Conservation (phyloP, 2,888 invertebrate species). For the Athalia circularis region DNA sequence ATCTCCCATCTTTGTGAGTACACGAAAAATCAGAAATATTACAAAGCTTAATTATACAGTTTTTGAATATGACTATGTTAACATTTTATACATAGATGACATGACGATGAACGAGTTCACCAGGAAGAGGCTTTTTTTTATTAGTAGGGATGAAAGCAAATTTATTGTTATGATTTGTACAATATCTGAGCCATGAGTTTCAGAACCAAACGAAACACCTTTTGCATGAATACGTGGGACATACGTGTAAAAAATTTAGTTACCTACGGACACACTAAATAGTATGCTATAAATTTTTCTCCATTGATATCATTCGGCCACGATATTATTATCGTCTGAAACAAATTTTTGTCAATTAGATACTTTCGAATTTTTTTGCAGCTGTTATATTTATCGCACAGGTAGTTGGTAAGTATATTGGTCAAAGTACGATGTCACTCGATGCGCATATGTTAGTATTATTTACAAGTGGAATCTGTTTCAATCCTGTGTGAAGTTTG, state of each 20-base stretch:
- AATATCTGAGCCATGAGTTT: constrained; percentile 28
- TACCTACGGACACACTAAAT: constrained; percentile 69
- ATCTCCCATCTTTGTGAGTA: background rate
- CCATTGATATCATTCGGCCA: constrained; percentile 66
- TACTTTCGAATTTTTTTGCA: constrained; percentile 42
- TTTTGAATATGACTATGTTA: background rate
- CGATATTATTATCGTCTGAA: constrained; percentile 71
- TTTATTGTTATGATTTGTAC: constrained; percentile 42
- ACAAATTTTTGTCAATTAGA: constrained; percentile 61
- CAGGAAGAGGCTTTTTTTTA: constrained; percentile 31
- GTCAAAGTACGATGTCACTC: constrained; percentile 30
- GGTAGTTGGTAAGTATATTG: constrained; percentile 44
- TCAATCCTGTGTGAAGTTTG: too few species aligned
- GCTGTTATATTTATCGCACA: constrained; percentile 18
- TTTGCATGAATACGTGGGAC: constrained; percentile 51
- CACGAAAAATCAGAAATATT: too few species aligned
- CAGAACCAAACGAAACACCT: constrained; percentile 49
- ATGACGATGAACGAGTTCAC: constrained; percentile 36
- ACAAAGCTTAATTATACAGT: too few species aligned
- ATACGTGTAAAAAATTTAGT: constrained; percentile 58
- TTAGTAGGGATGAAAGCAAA: constrained; percentile 42
- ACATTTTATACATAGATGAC: constrained; percentile 19
- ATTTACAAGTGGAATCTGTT: too few species aligned
- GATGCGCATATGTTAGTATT: background rate
- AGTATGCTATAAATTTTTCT: constrained; percentile 67